phyloP scores from a whole-genome alignment of 2,113 vertebrate species.

The Zosterops lateralis region DNA sequence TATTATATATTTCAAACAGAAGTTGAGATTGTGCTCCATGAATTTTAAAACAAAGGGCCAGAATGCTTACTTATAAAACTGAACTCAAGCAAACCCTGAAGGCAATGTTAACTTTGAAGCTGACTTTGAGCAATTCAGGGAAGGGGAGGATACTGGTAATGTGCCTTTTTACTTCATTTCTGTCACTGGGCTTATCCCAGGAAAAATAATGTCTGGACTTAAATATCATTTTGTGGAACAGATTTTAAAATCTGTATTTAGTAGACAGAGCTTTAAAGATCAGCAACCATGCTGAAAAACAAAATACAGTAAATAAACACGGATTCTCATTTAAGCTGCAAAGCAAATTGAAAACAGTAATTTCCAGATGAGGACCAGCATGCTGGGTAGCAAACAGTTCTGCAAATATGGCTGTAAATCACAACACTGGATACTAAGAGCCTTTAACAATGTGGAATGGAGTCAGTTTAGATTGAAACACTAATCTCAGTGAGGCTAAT shows the following conservation, averaged over 20 bases:
- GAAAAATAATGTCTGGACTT: background rate
- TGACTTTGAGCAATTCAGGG: background rate
- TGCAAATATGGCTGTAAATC: background rate
- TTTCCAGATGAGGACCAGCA: background rate
- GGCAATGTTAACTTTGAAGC: background rate
- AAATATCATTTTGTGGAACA: background rate
- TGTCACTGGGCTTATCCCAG: background rate
- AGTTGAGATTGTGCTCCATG: background rate
- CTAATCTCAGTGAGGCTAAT: background rate
- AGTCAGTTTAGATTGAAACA: slow-evolving; percentile 21
- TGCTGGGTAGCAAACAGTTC: background rate
- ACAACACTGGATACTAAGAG: background rate
- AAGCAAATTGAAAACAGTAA: background rate
- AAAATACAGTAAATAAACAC: background rate
- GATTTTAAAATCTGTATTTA: background rate
- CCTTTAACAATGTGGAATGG: background rate
- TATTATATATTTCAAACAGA: slow-evolving; percentile 3
- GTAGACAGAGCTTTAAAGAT: background rate
- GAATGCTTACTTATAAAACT: background rate
- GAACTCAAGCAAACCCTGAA: background rate
- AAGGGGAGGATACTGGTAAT: background rate
- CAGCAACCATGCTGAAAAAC: background rate
- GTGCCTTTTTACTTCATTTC: background rate
- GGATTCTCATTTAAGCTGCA: background rate
- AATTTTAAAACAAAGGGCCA: slow-evolving; percentile 22